Base-by-base conservation (phyloP, 2,113 vertebrate species). In the Galbula dea region DNA sequence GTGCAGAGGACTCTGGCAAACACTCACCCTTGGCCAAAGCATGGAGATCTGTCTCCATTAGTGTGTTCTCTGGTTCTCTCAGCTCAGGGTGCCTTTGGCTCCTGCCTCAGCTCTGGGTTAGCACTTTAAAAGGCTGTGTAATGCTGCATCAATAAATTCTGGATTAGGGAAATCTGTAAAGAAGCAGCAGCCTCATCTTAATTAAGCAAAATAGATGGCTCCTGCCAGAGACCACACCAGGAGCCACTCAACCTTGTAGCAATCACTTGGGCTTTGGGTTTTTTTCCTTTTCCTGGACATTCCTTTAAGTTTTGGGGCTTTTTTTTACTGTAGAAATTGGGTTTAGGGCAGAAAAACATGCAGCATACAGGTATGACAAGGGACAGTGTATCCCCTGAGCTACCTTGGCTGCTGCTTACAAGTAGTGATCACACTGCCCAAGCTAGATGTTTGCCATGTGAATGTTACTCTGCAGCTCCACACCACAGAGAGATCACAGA, bases 121-220 rank as follows among this genome's bases (percentile, higher is more conserved):
- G 95, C 96, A 76, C 96, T 93, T 65, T 24, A 79, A 80, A 96
- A 65, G 4, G 66, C 94, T 63, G 75, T 59, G 55, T 72, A 80
- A 88, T 91, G 76, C 75, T 91, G 65, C 90, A 93, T 91, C 83
- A 68, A 92, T 96, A 95, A 83, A 95, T 96, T 88, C 92, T 88
- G 63, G 90, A 84, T 92, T 94, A 94, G 95, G 81, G 91, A 89
- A 95, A 94, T 92, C 81, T 96, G 61, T 78, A 96, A 94, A 86
- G 93, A 85, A 96, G 91, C 87, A 94, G 89, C 77, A 95, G 69
- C 82, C 88, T 96, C 95, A 95, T 95, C 96, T 96, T 96, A 97
- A 96, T 97, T 97, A 97, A 83, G 72, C 66, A 86, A 97, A 97
- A 97, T 95, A 55, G 90, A 96, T 83, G 88, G 93, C 85, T 96